phyloP scores from a whole-genome alignment of 2,888 invertebrate genomes.

The Pocota personata region DNA sequence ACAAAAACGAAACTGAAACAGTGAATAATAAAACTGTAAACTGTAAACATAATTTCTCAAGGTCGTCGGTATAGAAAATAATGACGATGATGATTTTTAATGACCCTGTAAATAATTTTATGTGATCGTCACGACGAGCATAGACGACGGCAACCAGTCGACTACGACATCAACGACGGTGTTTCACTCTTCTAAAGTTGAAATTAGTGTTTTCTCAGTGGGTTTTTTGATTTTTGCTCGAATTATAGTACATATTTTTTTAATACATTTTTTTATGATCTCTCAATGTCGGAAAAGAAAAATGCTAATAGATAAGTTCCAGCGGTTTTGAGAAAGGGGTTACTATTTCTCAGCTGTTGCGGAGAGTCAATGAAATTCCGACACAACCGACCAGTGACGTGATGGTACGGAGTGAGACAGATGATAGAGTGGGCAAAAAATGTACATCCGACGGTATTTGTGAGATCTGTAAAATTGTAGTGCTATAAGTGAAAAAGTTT shows the following conservation, averaged over 20 bases:
- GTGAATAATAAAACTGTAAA: conserved; percentile 43
- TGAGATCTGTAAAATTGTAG: background rate
- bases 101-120: conserved; percentile 82
- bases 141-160: conserved; percentile 40
- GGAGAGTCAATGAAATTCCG: conserved; percentile 1
- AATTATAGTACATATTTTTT: conserved; percentile 9
- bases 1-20: conserved; percentile 10
- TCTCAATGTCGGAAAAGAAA: background rate
- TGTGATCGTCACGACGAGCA: conserved; percentile 75
- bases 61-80: conserved; percentile 79
- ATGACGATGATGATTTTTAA: conserved; percentile 81
- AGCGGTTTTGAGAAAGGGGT: conserved; percentile 4
- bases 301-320: conserved; percentile 7
- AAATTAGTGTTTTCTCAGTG: conserved; percentile 11
- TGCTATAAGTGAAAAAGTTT: background rate
- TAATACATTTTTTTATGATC: conserved; percentile 22
- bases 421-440: background rate
- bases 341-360: background rate
- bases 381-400: conserved; percentile 4
- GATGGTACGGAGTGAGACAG: background rate
- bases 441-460: conserved; percentile 17
- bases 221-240: conserved; percentile 15
- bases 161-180: conserved; percentile 16
- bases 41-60: conserved; percentile 78
- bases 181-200: conserved; percentile 16